Percentiles rank a stretch among this genome's conserved stretches.
Conservation (phyloP, 1,140 invertebrate genomes). For the Platyura marginata region DNA sequence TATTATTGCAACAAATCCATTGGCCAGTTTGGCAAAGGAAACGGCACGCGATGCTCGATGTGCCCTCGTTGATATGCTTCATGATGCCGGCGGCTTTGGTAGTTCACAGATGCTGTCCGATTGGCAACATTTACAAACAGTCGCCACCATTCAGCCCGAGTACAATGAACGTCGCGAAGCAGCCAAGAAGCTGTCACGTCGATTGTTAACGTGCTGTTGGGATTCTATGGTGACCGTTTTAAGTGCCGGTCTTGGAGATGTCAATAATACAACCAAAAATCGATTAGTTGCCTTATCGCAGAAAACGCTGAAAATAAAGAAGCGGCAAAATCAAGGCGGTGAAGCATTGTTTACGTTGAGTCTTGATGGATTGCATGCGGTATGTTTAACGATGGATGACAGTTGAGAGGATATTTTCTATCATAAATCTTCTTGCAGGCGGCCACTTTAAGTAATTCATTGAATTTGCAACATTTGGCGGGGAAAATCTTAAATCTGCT, state of each 20-base stretch:
- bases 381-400: too few relatives aligned
- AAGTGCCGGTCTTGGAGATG: slow-evolving; percentile 49
- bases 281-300: slow-evolving; percentile 32
- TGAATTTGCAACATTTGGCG: slow-evolving; percentile 52
- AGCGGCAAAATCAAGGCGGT: slow-evolving; percentile 35
- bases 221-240: slow-evolving; percentile 75
- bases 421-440: slow-evolving; percentile 26
- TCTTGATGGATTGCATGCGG: slow-evolving; percentile 78
- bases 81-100: slow-evolving; percentile 66
- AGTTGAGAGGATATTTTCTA: background rate
- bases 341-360: slow-evolving; percentile 63
- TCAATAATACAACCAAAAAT: slow-evolving; percentile 25
- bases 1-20: slow-evolving; percentile 53
- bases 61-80: slow-evolving; percentile 23
- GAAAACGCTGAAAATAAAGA: slow-evolving; percentile 29
- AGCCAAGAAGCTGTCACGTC: slow-evolving; percentile 39
- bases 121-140: slow-evolving; percentile 61
- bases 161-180: slow-evolving; percentile 37
- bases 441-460: slow-evolving; percentile 49
- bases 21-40: slow-evolving; percentile 29
- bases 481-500: slow-evolving; percentile 22
- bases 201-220: slow-evolving; percentile 78
- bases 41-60: slow-evolving; percentile 16
- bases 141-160: slow-evolving; percentile 45
- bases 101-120: slow-evolving; percentile 65